A percentile compares a stretch with the other conserved stretches of the same genome.
Conservation (phyloP, 2,113 vertebrate species). For the Heptranchias perlo region DNA sequence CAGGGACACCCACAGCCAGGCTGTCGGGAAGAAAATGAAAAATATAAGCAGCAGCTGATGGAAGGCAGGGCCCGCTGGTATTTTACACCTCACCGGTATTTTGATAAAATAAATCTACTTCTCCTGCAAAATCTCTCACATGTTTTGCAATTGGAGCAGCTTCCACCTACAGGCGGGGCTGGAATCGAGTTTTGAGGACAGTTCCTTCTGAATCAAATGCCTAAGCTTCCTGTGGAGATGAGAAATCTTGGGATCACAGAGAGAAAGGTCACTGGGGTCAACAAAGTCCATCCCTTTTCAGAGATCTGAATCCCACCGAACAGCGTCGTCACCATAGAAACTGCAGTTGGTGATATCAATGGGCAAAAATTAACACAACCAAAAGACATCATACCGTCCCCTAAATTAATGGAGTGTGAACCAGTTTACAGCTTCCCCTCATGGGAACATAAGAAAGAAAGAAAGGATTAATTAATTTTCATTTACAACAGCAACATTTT, state of each 20-base stretch:
- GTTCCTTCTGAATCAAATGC: neutral
- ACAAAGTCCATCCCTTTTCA: no score
- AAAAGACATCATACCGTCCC: no score
- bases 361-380: neutral
- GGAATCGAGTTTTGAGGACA: neutral
- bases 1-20: neutral
- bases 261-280: neutral
- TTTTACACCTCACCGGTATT: neutral
- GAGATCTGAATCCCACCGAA: neutral
- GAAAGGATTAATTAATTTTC: no score
- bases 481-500: no score
- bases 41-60: neutral
- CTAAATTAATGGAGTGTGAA: no score
- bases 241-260: neutral
- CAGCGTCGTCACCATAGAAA: neutral
- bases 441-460: no score
- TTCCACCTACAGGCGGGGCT: neutral
- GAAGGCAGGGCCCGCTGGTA: neutral
- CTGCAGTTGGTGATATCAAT: neutral
- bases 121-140: no score
- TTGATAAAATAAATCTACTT: no score
- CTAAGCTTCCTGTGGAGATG: rapidly evolving
- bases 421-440: no score
- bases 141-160: neutral
- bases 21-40: neutral